Evolutionary conservation across 2,113 vertebrate genomes (phyloP).

Genomic region (Heloderma charlesbogerti): DNA sequence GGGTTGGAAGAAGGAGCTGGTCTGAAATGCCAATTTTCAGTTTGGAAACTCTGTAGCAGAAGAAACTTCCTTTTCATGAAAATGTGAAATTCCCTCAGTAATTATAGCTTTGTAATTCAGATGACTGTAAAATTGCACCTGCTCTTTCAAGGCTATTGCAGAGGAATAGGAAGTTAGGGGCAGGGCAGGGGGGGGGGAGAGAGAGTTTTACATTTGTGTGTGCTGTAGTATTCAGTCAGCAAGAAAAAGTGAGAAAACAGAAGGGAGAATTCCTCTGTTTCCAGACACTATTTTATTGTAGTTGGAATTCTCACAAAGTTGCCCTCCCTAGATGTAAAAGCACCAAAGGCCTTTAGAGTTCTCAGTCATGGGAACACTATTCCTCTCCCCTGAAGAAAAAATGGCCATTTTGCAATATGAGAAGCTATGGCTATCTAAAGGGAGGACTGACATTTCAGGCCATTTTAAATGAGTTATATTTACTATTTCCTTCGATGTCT

Average conservation of each 20-base stretch:
- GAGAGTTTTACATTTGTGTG: background rate
- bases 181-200: background rate
- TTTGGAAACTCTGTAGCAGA: constrained; percentile 57
- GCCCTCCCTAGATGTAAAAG: background rate
- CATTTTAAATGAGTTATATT: constrained; percentile 60
- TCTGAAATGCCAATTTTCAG: constrained; percentile 65
- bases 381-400: constrained; percentile 33
- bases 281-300: background rate
- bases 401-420: constrained; percentile 46
- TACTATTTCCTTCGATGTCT: constrained; percentile 51
- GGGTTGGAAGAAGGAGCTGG: constrained; percentile 58
- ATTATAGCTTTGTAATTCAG: constrained; percentile 54
- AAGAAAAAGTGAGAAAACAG: constrained; percentile 30
- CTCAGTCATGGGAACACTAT: constrained; percentile 16
- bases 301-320: constrained; percentile 5
- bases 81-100: constrained; percentile 44
- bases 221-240: background rate
- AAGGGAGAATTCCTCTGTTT: constrained; percentile 12
- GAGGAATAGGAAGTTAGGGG: background rate
- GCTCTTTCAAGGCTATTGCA: constrained; percentile 13
- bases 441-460: constrained; percentile 45
- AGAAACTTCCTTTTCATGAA: constrained; percentile 44
- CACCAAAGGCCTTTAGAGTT: constrained; percentile 11
- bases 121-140: constrained; percentile 45
- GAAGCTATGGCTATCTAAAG: constrained; percentile 41